Conservation (phyloP, 2,113 vertebrate genomes). For the Embiotoca jacksoni region DNA sequence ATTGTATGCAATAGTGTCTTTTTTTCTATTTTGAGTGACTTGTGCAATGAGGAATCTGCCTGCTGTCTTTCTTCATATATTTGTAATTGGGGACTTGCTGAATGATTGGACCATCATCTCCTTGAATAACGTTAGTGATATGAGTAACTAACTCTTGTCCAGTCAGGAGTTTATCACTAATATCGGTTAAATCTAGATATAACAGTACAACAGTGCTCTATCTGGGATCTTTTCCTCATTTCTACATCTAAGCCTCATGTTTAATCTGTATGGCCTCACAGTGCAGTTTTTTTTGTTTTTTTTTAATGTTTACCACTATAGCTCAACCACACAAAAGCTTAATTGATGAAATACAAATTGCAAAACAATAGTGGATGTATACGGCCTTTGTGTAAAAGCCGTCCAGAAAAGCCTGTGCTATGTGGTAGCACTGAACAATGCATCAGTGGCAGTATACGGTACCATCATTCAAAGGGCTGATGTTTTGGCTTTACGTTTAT, state of each 20-base stretch:
- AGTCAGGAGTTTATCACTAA: slow-evolving; percentile 16
- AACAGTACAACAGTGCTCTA: not conserved
- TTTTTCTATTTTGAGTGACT: slow-evolving; percentile 16
- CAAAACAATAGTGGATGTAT: slow-evolving; percentile 48
- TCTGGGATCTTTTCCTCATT: not conserved
- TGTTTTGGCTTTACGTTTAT: not conserved
- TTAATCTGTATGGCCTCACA: not conserved
- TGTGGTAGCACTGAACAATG: slow-evolving; percentile 27
- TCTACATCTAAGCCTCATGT: slow-evolving; percentile 11
- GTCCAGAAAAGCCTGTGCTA: slow-evolving; percentile 44
- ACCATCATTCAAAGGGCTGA: slow-evolving; percentile 6
- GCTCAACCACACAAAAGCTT: slow-evolving; percentile 45
- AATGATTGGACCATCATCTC: not conserved
- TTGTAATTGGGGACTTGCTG: slow-evolving; percentile 17
- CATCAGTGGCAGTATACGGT: slow-evolving; percentile 17
- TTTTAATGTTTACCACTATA: slow-evolving; percentile 4
- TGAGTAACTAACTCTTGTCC: not conserved
- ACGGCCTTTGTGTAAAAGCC: slow-evolving; percentile 53
- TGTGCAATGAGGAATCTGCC: slow-evolving; percentile 9
- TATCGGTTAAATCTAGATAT: slow-evolving; percentile 13
- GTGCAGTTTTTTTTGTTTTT: slow-evolving; percentile 21
- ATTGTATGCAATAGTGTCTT: not conserved
- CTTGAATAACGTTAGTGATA: not conserved
- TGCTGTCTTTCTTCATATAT: slow-evolving; percentile 2
- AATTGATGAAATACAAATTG: slow-evolving; percentile 38